phyloP scores from a whole-genome alignment of 2,888 invertebrate genomes.

The Cinara cedri region DNA sequence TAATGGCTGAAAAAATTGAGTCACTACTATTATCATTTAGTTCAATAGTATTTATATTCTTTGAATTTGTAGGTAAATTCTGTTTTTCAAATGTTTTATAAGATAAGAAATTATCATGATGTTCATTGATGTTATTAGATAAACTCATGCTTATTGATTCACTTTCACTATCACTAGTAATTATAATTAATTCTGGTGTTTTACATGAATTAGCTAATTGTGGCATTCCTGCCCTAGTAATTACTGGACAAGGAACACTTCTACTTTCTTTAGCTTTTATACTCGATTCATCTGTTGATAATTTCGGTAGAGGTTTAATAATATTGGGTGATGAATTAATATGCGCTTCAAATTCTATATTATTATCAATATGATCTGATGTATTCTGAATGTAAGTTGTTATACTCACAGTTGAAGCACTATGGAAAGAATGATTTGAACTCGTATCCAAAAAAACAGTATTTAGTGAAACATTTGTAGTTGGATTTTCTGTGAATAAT shows the following conservation, averaged over 20 bases:
- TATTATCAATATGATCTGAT: background rate
- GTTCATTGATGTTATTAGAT: background rate
- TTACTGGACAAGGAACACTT: background rate
- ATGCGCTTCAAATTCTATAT: background rate
- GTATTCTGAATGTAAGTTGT: background rate
- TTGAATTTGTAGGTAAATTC: background rate
- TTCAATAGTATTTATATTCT: slow-evolving; percentile 7
- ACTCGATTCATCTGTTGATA: background rate
- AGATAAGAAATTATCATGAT: background rate
- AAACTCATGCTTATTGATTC: slow-evolving; percentile 24
- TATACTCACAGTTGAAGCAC: slow-evolving; percentile 34
- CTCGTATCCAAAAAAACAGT: background rate
- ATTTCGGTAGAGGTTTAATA: background rate
- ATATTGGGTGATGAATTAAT: background rate
- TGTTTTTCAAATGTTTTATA: background rate
- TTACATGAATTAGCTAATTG: background rate
- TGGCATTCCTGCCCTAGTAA: background rate
- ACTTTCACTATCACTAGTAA: slow-evolving; percentile 45
- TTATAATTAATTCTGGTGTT: slow-evolving; percentile 31
- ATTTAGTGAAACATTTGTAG: background rate
- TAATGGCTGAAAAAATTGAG: slow-evolving; percentile 12
- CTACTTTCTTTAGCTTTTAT: background rate
- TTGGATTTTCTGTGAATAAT: slow-evolving; percentile 33
- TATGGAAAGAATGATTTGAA: slow-evolving; percentile 46
- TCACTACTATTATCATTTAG: slow-evolving; percentile 36